Evolutionary conservation across 2,888 invertebrate genomes (phyloP), one percentile per base, ranked within the genome.

Genomic region (Drosophila austrosaltans): DNA sequence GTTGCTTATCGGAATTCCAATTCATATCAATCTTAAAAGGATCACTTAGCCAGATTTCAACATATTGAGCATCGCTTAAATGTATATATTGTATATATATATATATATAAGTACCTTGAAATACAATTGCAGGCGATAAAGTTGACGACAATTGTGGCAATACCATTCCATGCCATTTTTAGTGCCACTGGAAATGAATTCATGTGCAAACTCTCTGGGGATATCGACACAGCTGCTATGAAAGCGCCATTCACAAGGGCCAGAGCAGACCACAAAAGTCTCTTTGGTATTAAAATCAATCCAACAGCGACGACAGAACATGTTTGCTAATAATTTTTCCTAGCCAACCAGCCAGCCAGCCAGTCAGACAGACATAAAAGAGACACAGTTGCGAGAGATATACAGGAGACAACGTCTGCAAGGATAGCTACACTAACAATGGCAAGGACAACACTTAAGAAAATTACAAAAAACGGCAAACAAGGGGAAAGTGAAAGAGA

Each of bases 251-350:
- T 82, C 89, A 72, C 92, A 92, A 40, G 91, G 91, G 39, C 92
- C 92, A 30, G 88, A 83, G 76, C 92, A 92, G 67, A 79, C 83
- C 56, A 91, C 75, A 66, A 72, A 85, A 40, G 76, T 53, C 63
- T 89, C 91, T 44, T 75, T 78, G 74, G 79, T 73, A 65, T 77
- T 80, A 65, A 92, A 92, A 90, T 92, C 91, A 81, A 92, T 90
- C 92, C 92, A 91, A 68, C 92, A 92, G 79, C 89, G 91, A 72
- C 90, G 91, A 85, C 92, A 92, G 80, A 92, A 92, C 89, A 91
- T 90, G 75, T 72, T 72, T 82, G 69, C 79, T 85, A 72, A 82
- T 83, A 83, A 79, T 78, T 81, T 82, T 54, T 16, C 25, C 25
- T 36, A 32, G 28, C 16, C 16, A 20, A 16, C 25, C 16, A 28